Percentiles rank a stretch among this genome's conserved stretches.
Evolutionary conservation across 1,140 invertebrate species (phyloP).

Genomic region (Lanistes nyassanus): DNA sequence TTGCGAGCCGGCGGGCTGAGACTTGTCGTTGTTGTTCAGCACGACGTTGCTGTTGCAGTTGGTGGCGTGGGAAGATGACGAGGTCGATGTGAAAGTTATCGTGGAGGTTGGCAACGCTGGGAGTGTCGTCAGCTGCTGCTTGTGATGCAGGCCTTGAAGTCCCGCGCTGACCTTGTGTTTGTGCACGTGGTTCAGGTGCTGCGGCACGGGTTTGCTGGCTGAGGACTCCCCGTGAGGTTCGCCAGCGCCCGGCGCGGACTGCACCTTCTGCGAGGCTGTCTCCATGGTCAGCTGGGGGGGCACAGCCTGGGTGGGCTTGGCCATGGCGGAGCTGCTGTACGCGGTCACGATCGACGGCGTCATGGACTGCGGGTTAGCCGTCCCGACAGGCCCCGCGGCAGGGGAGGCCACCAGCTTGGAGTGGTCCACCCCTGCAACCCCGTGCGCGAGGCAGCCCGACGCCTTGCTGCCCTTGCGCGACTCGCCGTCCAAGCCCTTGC

Average conservation of each 20-base stretch:
- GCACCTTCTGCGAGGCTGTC: neutral
- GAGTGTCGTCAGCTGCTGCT: neutral
- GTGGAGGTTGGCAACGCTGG: neutral
- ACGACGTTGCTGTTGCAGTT: too few species aligned
- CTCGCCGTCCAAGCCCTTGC: too few species aligned
- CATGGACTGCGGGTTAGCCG: neutral
- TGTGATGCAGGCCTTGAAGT: neutral
- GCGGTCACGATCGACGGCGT: neutral
- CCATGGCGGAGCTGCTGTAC: neutral
- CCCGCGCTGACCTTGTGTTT: too few species aligned
- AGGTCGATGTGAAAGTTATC: neutral
- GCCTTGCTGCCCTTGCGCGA: neutral
- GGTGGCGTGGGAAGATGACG: neutral
- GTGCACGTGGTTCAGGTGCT: neutral
- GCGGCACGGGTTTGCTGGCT: neutral
- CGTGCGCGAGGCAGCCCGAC: neutral
- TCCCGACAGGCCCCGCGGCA: too few species aligned
- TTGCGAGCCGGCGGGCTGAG: neutral
- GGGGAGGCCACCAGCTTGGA: neutral
- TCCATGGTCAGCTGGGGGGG: slow-evolving; percentile 1
- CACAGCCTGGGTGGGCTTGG: slow-evolving; percentile 11
- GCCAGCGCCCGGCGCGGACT: neutral
- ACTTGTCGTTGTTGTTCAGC: slow-evolving; percentile 6
- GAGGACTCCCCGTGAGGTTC: neutral
- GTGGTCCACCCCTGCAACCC: neutral